These are phyloP conservation scores for Karalla daura DNA, from an alignment of 2,797 vertebrate species.

Conservation along the genomic window DNA sequence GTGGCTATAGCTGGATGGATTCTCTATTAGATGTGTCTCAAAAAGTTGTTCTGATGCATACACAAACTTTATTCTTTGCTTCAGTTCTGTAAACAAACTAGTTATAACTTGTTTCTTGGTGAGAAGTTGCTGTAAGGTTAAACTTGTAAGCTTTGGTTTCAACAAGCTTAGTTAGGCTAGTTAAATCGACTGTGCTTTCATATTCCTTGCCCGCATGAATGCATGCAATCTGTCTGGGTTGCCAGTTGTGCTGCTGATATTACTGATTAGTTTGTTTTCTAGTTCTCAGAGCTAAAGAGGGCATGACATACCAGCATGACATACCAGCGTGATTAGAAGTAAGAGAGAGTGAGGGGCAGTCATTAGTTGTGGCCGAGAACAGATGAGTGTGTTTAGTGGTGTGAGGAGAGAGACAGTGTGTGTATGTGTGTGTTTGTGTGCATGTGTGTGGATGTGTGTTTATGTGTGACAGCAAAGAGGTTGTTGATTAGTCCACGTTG, in stretches of 20 bases:
- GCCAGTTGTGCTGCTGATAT: background rate
- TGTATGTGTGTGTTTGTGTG: background rate
- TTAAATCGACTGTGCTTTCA: too few relatives aligned
- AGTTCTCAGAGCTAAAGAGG: background rate
- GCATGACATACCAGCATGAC: background rate
- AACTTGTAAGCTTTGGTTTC: too few relatives aligned
- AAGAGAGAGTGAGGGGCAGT: background rate
- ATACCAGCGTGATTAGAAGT: background rate
- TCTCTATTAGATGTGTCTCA: too few relatives aligned
- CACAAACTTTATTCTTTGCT: too few relatives aligned
- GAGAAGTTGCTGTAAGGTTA: too few relatives aligned
- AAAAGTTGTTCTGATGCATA: too few relatives aligned
- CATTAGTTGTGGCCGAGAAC: slow-evolving; percentile 6
- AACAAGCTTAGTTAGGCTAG: too few relatives aligned
- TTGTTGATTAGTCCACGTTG: slow-evolving; percentile 19
- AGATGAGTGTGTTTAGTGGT: slow-evolving; percentile 32
- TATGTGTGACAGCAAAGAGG: slow-evolving; percentile 26
- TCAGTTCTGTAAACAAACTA: too few relatives aligned
- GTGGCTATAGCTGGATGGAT: too few relatives aligned
- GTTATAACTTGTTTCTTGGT: too few relatives aligned
- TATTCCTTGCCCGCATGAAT: too few relatives aligned
- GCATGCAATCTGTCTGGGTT: background rate
- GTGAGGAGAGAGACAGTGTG: slow-evolving; percentile 14
- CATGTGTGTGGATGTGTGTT: background rate
- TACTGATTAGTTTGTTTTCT: background rate